Conservation (phyloP, 92 coral and sea anemone species). For the Virgularia gustaviana region DNA sequence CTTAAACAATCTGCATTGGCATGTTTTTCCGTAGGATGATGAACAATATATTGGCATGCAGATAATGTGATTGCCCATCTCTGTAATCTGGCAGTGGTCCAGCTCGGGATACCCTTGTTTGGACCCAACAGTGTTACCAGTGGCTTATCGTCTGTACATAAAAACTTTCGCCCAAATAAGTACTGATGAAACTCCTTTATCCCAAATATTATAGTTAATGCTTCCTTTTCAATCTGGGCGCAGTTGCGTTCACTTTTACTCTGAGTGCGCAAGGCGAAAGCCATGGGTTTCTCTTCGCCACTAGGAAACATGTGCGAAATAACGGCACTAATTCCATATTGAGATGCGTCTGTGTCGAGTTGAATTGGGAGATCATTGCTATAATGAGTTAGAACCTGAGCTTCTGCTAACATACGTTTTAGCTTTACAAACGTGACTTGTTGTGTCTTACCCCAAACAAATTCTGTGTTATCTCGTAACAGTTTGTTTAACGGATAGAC, state of each 20-base stretch:
- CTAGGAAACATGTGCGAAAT: constrained; percentile 42
- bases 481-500: constrained; percentile 35
- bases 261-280: constrained; percentile 51
- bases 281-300: constrained; percentile 53
- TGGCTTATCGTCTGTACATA: constrained; percentile 56
- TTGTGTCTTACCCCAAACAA: not conserved
- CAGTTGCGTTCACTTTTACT: constrained; percentile 45
- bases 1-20: constrained; percentile 54
- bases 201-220: constrained; percentile 31
- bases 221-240: constrained; percentile 47
- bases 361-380: constrained; percentile 32
- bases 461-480: constrained; percentile 29
- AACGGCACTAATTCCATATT: constrained; percentile 49
- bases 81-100: constrained; percentile 48
- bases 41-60: constrained; percentile 3
- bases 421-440: constrained; percentile 16
- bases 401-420: constrained; percentile 15
- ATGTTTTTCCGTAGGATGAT: constrained; percentile 11
- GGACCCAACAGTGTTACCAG: constrained; percentile 42
- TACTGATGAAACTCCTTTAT: constrained; percentile 42
- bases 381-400: constrained; percentile 43
- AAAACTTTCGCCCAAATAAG: constrained; percentile 45
- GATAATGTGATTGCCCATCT: constrained; percentile 48
- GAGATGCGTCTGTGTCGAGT: constrained; percentile 50
- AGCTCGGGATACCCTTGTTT: constrained; percentile 34